These are phyloP conservation scores for Psammodynastes pulverulentus DNA, from an alignment of 2,113 vertebrate species.

Conservation along the genomic window DNA sequence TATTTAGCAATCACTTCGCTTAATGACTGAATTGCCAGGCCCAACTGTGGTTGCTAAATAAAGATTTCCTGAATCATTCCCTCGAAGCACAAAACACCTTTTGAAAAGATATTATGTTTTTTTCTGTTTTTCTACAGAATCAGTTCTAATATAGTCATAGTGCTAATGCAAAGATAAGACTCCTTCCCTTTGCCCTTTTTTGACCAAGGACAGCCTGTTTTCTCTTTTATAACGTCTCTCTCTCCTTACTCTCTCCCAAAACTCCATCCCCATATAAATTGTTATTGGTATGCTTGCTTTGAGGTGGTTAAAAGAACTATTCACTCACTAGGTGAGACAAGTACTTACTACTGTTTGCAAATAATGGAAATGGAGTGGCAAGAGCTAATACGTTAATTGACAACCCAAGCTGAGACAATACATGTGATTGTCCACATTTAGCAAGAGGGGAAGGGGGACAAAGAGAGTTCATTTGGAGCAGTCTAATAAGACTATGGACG, in stretches of 20 bases:
- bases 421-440: background rate
- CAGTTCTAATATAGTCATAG: background rate
- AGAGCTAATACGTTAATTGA: conserved; percentile 12
- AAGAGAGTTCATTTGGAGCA: conserved; percentile 10
- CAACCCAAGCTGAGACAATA: conserved; percentile 1
- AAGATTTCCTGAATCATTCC: background rate
- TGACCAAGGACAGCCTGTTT: background rate
- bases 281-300: background rate
- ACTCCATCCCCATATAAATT: background rate
- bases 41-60: background rate
- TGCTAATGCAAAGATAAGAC: background rate
- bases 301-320: background rate
- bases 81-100: background rate
- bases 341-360: background rate
- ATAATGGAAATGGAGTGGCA: background rate
- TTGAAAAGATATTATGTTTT: background rate
- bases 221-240: background rate
- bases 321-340: background rate
- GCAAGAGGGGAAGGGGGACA: background rate
- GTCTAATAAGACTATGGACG: background rate
- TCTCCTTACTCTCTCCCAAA: background rate
- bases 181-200: background rate
- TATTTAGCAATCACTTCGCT: background rate
- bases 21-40: background rate
- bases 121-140: background rate